Conservation (phyloP, 2,113 vertebrate genomes). For the Ageneiosus marmoratus region DNA sequence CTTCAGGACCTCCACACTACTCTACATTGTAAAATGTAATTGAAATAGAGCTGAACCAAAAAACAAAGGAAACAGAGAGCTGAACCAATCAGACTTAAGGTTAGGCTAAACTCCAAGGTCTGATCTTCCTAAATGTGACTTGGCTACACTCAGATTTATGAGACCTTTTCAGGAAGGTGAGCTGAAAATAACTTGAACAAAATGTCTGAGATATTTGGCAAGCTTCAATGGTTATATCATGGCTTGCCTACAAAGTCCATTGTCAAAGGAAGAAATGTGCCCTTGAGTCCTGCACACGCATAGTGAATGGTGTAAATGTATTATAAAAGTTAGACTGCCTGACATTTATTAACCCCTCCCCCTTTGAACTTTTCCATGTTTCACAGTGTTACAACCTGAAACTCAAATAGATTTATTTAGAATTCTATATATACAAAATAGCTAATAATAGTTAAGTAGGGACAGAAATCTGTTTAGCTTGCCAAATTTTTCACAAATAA, state of each 20-base stretch:
- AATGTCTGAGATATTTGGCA: conserved; percentile 48
- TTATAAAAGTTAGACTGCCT: not conserved
- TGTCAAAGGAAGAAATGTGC: conserved; percentile 37
- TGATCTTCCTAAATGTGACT: conserved; percentile 15
- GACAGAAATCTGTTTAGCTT: not conserved
- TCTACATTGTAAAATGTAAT: not conserved
- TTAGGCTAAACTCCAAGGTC: not conserved
- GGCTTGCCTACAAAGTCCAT: conserved; percentile 16
- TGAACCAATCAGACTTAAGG: not conserved
- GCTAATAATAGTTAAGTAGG: not conserved
- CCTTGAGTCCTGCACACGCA: conserved; percentile 24
- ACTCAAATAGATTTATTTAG: not conserved
- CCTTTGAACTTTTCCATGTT: not conserved
- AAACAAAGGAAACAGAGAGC: conserved; percentile 2
- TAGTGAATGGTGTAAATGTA: not conserved
- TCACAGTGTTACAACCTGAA: not conserved
- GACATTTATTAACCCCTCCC: not conserved
- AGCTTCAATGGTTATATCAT: conserved; percentile 10
- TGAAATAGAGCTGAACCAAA: too few relatives aligned
- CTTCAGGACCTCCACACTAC: not conserved
- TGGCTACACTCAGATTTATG: conserved; percentile 14
- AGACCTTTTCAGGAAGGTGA: conserved; percentile 20
- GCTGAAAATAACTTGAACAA: conserved; percentile 40
- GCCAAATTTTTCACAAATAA: not conserved
- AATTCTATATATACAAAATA: not conserved